A percentile compares a stretch with the other conserved stretches of the same genome.
These are phyloP conservation scores for Subacronicta megacephala DNA, from an alignment of 2,888 invertebrate genomes.

Conservation along the genomic window DNA sequence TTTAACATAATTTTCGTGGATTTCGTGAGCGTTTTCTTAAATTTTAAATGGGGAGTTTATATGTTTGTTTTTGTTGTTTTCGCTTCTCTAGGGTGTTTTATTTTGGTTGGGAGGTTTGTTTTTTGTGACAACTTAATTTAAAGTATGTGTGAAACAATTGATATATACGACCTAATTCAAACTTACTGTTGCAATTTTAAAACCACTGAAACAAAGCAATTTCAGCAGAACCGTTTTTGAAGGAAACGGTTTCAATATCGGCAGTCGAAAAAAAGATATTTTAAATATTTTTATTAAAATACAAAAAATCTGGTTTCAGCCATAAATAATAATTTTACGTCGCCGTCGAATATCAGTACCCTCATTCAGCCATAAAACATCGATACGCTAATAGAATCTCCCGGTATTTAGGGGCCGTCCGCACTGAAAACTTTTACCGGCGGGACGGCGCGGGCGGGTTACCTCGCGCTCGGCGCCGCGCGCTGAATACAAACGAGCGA, in stretches of 20 bases:
- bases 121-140: neutral
- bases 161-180: too few relatives aligned
- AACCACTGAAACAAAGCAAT: neutral
- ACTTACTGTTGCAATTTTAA: too few relatives aligned
- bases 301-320: constrained; percentile 27
- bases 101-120: neutral
- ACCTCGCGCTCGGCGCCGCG: constrained; percentile 61
- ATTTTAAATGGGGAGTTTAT: constrained; percentile 35
- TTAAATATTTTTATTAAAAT: constrained; percentile 25
- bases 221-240: neutral
- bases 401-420: constrained; percentile 74
- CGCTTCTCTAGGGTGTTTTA: constrained; percentile 21
- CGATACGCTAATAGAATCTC: constrained; percentile 76
- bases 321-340: constrained; percentile 58
- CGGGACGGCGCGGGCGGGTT: constrained; percentile 60
- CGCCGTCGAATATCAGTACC: constrained; percentile 52
- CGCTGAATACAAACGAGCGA: constrained; percentile 81
- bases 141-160: too few relatives aligned
- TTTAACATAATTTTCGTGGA: constrained; percentile 52
- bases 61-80: constrained; percentile 18
- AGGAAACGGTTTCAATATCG: too few relatives aligned
- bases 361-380: constrained; percentile 61
- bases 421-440: constrained; percentile 68
- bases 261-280: too few relatives aligned
- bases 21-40: constrained; percentile 41